phyloP scores from a whole-genome alignment of 2,888 invertebrate genomes.

The Bellardia bayeri region DNA sequence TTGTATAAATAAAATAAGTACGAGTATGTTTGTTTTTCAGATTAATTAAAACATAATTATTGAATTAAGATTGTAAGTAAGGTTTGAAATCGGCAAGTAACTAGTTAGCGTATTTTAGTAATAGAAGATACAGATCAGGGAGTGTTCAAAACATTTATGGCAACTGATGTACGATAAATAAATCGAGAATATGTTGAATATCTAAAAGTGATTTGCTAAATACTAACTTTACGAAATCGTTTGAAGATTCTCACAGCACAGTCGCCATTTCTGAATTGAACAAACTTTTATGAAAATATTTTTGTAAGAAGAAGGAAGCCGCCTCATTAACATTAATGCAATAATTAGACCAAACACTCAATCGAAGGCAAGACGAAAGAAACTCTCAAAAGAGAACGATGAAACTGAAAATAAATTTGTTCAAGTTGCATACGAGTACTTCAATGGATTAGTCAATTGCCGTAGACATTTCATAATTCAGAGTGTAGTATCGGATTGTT shows the following conservation, averaged over 20 bases:
- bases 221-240: neutral
- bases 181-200: neutral
- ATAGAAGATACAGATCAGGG: neutral
- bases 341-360: slow-evolving; percentile 35
- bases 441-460: neutral
- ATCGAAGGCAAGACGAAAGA: neutral
- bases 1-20: too few species aligned
- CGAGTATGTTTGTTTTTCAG: too few species aligned
- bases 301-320: slow-evolving; percentile 34
- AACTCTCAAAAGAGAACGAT: neutral
- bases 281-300: slow-evolving; percentile 14
- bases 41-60: neutral
- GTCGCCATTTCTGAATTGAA: slow-evolving; percentile 43
- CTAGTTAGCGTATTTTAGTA: slow-evolving; percentile 22
- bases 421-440: neutral
- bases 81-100: slow-evolving; percentile 26
- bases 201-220: neutral
- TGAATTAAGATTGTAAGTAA: neutral
- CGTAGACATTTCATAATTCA: neutral
- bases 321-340: slow-evolving; percentile 48
- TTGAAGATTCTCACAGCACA: neutral
- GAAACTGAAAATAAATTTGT: neutral
- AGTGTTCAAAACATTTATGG: slow-evolving; percentile 21
- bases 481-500: slow-evolving; percentile 28
- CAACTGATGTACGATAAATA: neutral